phyloP scores from a whole-genome alignment of 2,113 vertebrate species.

The Speoplatyrhinus poulsoni region DNA sequence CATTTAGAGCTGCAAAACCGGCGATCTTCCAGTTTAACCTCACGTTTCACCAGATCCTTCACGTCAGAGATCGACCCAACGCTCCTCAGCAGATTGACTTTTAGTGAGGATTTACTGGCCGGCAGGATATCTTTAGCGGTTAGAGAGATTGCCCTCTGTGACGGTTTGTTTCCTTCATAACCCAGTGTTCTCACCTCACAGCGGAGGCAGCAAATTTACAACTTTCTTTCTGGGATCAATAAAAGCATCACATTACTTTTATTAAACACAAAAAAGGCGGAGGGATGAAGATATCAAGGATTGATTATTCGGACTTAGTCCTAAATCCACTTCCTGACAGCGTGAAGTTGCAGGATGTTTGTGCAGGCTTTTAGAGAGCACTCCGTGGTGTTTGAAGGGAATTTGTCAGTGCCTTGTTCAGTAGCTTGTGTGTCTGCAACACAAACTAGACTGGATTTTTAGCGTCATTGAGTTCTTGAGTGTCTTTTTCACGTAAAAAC shows the following conservation, averaged over 20 bases:
- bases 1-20: slow-evolving; percentile 30
- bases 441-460: not conserved
- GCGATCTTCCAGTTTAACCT: not conserved
- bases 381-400: not conserved
- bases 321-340: slow-evolving; percentile 18
- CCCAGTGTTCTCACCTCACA: slow-evolving; percentile 1
- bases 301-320: slow-evolving; percentile 26
- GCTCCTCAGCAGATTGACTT: slow-evolving; percentile 27
- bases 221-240: slow-evolving; percentile 21
- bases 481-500: slow-evolving; percentile 3
- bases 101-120: slow-evolving; percentile 40
- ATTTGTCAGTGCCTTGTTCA: not conserved
- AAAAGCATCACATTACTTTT: slow-evolving; percentile 24
- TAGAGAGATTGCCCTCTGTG: slow-evolving; percentile 17
- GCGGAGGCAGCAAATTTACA: not conserved
- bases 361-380: slow-evolving; percentile 3
- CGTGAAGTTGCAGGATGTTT: slow-evolving; percentile 15
- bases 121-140: slow-evolving; percentile 17
- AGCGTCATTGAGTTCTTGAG: not conserved
- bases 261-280: not conserved
- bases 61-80: slow-evolving; percentile 45
- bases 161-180: not conserved
- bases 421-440: not conserved
- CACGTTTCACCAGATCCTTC: slow-evolving; percentile 29
- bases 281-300: slow-evolving; percentile 24